Evolutionary conservation across 1,140 invertebrate genomes (phyloP).

Genomic region (Drosophila watanabei): DNA sequence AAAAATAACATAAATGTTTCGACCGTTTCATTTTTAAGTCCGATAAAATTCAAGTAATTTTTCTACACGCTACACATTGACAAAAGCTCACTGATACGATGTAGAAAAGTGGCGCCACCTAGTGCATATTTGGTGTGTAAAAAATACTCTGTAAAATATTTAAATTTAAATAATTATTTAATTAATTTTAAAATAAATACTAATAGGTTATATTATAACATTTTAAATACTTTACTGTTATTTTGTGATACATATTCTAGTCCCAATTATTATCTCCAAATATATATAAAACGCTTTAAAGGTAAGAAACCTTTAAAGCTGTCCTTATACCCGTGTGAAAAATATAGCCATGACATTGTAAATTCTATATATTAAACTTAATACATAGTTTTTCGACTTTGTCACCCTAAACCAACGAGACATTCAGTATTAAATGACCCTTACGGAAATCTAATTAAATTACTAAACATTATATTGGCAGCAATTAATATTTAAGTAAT

Average conservation of each 20-base stretch:
- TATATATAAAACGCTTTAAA: too few relatives aligned
- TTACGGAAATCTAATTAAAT: conserved; percentile 25
- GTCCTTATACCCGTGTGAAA: neutral
- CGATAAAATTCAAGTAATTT: too few relatives aligned
- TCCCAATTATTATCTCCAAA: neutral
- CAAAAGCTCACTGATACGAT: neutral
- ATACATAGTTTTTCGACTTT: neutral
- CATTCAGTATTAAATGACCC: conserved; percentile 28
- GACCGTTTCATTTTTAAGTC: neutral
- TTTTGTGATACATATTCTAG: neutral
- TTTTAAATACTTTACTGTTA: neutral
- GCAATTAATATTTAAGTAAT: conserved; percentile 13
- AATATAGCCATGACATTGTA: neutral
- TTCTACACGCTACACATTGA: neutral
- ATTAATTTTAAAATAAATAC: neutral
- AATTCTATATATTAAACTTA: neutral
- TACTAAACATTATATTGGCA: conserved; percentile 9
- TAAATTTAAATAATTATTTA: neutral
- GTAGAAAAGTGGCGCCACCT: neutral
- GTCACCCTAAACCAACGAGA: neutral
- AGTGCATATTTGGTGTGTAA: neutral
- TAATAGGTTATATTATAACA: too few relatives aligned
- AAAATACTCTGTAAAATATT: neutral
- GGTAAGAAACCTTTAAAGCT: neutral
- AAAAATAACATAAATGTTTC: too few relatives aligned